Base-by-base conservation (phyloP, 2,113 vertebrate genomes). In the Solea senegalensis region DNA sequence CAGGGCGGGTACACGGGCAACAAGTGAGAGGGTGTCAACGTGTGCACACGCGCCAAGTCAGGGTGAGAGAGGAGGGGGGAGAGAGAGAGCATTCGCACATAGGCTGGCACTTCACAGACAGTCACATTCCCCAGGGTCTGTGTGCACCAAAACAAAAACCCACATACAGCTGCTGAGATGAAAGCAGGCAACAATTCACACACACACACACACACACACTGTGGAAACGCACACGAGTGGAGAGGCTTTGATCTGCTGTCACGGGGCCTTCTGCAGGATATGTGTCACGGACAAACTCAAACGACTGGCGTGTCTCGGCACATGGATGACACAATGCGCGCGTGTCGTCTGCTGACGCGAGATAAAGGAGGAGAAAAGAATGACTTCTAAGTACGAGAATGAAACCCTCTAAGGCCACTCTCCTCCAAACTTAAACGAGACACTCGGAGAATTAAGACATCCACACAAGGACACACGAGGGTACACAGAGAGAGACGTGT, bases 101-200 rank as follows among this genome's bases (percentile, higher is more conserved):
- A 73, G 2, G 9, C 16, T 14, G n/a, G 14, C 52, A 65, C 16
- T 40, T 27, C 27, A 49, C 44, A 55, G 69, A 76, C 58, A 63
- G 5, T 55, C 39, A 79, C 52, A 64, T 72, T 57, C 55, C 44
- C 67, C 34, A 34, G 34, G 44, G 43, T 21, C 28, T 59, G 70
- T 61, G 55, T 51, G 21, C 63, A 65, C 26, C 71, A 70, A 80
- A 83, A 83, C 68, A 87, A 65, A 88, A 57, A 51, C 63, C 51
- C 44, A 56, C 69, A 52, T 68, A 73, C 86, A 89, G 89, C 86
- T 89, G 87, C 80, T 60, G 56, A 78, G 83, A 91, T 90, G 72
- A 89, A 89, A 87, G 83, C 50, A 75, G 70, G 64, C 73, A 86
- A 61, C 69, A 64, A 76, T 61, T 69, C 72, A 70, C 68, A 81